These are phyloP conservation scores for Trichomycterus rosablanca DNA, from an alignment of 2,113 vertebrate species.

Conservation along the genomic window DNA sequence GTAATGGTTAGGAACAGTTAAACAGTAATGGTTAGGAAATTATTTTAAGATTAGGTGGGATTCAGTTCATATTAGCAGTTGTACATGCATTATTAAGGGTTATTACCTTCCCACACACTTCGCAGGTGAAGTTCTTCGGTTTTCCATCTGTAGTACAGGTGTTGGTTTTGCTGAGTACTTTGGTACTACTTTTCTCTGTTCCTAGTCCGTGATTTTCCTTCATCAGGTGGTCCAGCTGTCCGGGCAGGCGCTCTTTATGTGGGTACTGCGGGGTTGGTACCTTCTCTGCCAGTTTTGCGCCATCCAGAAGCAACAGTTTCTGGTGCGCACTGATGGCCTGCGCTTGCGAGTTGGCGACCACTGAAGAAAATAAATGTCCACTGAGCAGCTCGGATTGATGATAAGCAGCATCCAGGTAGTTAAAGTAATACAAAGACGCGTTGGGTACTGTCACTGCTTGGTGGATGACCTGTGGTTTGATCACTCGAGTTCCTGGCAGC, in stretches of 20 bases:
- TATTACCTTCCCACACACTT: conserved; percentile 95
- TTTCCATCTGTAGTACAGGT: conserved; percentile 74
- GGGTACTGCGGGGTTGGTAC: conserved; percentile 80
- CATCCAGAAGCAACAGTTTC: conserved; percentile 87
- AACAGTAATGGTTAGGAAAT: too few species aligned
- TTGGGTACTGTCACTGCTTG: conserved; percentile 83
- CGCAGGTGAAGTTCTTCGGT: conserved; percentile 96
- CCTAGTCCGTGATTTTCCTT: conserved; percentile 81
- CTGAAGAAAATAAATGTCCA: conserved; percentile 82
- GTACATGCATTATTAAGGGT: too few species aligned
- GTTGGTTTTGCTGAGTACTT: conserved; percentile 75
- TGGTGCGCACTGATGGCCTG: conserved; percentile 85
- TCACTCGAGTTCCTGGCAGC: conserved; percentile 74
- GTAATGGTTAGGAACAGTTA: too few species aligned
- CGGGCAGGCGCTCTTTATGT: conserved; percentile 89
- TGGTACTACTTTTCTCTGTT: conserved; percentile 72
- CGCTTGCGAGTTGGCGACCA: conserved; percentile 74
- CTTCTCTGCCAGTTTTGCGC: conserved; percentile 85
- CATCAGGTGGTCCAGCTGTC: conserved; percentile 91
- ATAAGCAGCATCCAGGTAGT: conserved; percentile 91
- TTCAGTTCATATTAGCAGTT: too few species aligned
- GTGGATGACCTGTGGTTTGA: conserved; percentile 93
- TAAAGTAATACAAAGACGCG: conserved; percentile 91
- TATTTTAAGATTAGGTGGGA: too few species aligned
- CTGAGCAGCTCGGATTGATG: conserved; percentile 83